Evolutionary conservation across 2,888 invertebrate genomes (phyloP).

Genomic region (Lottia scabra): DNA sequence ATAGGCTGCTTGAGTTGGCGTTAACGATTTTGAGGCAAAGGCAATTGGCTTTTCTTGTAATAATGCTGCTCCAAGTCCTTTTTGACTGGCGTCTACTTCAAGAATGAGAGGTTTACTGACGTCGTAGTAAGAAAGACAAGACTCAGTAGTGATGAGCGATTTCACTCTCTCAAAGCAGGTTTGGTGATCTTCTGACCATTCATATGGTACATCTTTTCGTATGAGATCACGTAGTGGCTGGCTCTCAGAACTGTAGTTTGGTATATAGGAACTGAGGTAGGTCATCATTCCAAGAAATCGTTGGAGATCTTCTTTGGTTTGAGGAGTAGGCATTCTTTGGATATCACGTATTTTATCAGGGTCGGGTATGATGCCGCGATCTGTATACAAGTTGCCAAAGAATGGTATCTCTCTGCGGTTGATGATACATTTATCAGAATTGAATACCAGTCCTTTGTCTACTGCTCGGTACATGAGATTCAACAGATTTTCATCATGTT

Average conservation of each 20-base stretch:
- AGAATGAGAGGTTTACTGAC: conserved; percentile 26
- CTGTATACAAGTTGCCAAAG: conserved; percentile 24
- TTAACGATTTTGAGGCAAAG: conserved; percentile 44
- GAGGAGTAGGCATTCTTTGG: conserved; percentile 23
- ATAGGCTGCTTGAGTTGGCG: conserved; percentile 24
- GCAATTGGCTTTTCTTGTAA: conserved; percentile 41
- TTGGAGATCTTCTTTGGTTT: conserved; percentile 25
- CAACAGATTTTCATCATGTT: conserved; percentile 26
- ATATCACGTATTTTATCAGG: conserved; percentile 26
- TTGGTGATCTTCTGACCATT: conserved; percentile 28
- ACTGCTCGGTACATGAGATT: conserved; percentile 20
- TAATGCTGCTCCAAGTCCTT: conserved; percentile 40
- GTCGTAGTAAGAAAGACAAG: conserved; percentile 21
- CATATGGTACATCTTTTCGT: conserved; percentile 22
- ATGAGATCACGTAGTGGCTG: conserved; percentile 20
- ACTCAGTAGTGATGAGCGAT: neutral
- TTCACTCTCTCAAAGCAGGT: conserved; percentile 18
- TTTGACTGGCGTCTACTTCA: conserved; percentile 36
- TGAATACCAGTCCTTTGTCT: conserved; percentile 28
- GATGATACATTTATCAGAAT: conserved; percentile 17
- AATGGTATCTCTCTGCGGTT: conserved; percentile 15
- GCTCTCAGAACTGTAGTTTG: conserved; percentile 15
- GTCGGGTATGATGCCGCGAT: conserved; percentile 16
- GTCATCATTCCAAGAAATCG: conserved; percentile 25
- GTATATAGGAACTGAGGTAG: conserved; percentile 23